A percentile compares a stretch with the other conserved stretches of the same genome.
Conservation (phyloP, 53 echinoderm and acorn worm genomes). For the Paracentrotus lividus region DNA sequence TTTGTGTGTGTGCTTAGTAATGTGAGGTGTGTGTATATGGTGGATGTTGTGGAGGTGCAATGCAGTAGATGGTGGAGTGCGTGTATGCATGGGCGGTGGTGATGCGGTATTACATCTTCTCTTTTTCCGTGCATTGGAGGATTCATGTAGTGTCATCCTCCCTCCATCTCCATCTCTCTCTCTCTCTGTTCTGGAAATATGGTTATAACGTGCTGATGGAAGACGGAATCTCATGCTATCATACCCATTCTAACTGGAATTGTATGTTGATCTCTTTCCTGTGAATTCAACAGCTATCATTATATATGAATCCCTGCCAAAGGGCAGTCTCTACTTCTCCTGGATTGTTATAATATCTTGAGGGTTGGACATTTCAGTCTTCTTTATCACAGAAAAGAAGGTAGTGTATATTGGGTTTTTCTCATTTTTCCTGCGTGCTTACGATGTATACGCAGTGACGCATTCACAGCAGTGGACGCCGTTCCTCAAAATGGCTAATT, state of each 20-base stretch:
- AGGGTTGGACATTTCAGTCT: slow-evolving; percentile 1
- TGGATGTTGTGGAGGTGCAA: slow-evolving; percentile 11
- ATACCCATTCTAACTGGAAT: slow-evolving; percentile 34
- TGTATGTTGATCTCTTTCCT: slow-evolving; percentile 24
- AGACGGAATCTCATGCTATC: neutral
- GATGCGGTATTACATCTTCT: slow-evolving; percentile 22
- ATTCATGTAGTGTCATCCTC: slow-evolving; percentile 42
- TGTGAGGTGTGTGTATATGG: slow-evolving; percentile 5
- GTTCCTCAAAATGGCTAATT: slow-evolving; percentile 3
- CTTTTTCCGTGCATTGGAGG: neutral
- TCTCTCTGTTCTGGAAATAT: slow-evolving; percentile 15
- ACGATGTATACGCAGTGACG: neutral
- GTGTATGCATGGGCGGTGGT: slow-evolving; percentile 54
- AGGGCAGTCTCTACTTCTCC: neutral
- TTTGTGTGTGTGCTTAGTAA: slow-evolving; percentile 16
- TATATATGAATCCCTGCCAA: slow-evolving; percentile 7
- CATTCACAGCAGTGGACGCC: slow-evolving; percentile 13
- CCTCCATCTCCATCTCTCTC: slow-evolving; percentile 36
- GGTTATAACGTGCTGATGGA: slow-evolving; percentile 40
- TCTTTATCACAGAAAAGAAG: neutral
- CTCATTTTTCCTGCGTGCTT: slow-evolving; percentile 34
- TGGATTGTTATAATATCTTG: slow-evolving; percentile 8
- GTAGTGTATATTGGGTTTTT: slow-evolving; percentile 54
- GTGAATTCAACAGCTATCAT: neutral
- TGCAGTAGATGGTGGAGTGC: neutral